Evolutionary conservation across 2,888 invertebrate genomes (phyloP), one percentile per base, ranked within the genome.

Genomic region (Hemithea aestivaria): DNA sequence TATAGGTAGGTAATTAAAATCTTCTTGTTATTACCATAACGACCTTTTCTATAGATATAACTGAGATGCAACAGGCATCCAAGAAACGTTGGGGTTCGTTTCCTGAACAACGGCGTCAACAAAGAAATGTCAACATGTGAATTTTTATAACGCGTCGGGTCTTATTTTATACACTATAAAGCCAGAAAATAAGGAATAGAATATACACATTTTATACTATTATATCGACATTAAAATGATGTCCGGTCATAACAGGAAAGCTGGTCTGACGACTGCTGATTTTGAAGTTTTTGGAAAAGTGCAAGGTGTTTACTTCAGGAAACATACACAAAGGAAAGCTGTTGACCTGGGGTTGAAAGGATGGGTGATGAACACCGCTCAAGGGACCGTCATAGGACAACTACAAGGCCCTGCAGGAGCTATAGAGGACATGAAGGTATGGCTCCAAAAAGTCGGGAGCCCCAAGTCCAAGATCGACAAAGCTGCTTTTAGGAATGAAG

Each of bases 341-440:
- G 75, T 75, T 7, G 89, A 90, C 50, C 74, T 93, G 8, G 90
- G 90, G 1, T 58, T 94, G 3, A 89, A 83, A 56, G 94, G 94
- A 34, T 94, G 93, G 92, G 92, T 93, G 49, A 92, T 90, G 91
- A 94, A 94, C 60, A 93, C 93, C 0, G 75, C 88, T 4, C 78
- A 87, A 49, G 92, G 91, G 0, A 93, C 93, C 0, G 94, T 94
- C 0, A 70, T 90, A 31, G 94, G 94, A 1, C 85, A 88, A 39
- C 39, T 93, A 26, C 91, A 93, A 77, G 93, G 93, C 1, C 74
- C 87, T 7, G 59, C 71, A 30, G 54, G 61, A 1, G 89, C 89
- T 48, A 63, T 93, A 22, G 84, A 88, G 5, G 84, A 89, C 62
- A 93, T 94, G 93, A 87, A 85, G 48, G 37, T 51, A 20, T 87